phyloP scores from a whole-genome alignment of 2,888 invertebrate genomes.

The Epirrita christyi region DNA sequence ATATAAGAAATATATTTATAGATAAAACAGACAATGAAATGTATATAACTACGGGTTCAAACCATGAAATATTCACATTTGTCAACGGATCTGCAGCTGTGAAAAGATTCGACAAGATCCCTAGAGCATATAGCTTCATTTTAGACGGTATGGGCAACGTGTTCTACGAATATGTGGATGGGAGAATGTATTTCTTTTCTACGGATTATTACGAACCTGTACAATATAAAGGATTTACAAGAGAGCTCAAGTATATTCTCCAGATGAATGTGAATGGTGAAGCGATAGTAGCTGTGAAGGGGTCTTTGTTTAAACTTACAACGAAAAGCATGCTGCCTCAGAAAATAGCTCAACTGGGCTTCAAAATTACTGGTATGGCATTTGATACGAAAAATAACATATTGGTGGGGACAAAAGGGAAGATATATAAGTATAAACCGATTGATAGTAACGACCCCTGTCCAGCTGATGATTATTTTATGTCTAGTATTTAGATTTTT shows the following conservation, averaged over 20 bases:
- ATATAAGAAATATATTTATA: constrained; percentile 71
- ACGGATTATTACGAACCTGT: constrained; percentile 70
- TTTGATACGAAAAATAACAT: constrained; percentile 74
- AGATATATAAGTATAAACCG: constrained; percentile 73
- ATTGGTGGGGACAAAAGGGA: constrained; percentile 74
- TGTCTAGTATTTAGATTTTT: constrained; percentile 63
- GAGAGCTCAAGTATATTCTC: constrained; percentile 72
- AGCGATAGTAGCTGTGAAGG: constrained; percentile 73
- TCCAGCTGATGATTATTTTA: constrained; percentile 74
- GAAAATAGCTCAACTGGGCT: constrained; percentile 72
- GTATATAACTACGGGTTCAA: constrained; percentile 72
- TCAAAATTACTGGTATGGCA: constrained; percentile 72
- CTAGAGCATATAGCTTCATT: constrained; percentile 73
- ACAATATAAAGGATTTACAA: constrained; percentile 75
- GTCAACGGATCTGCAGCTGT: constrained; percentile 74
- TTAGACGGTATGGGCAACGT: constrained; percentile 69
- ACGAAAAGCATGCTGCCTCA: constrained; percentile 67
- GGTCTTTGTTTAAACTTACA: constrained; percentile 63
- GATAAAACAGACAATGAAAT: constrained; percentile 71
- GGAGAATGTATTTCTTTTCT: constrained; percentile 72
- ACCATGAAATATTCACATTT: constrained; percentile 70
- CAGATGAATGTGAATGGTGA: constrained; percentile 70
- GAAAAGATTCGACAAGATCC: constrained; percentile 69
- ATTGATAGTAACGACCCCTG: constrained; percentile 70
- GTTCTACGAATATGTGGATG: constrained; percentile 75